Conservation (phyloP, 2,888 invertebrate genomes). For the Pristionchus fissidentatus region DNA sequence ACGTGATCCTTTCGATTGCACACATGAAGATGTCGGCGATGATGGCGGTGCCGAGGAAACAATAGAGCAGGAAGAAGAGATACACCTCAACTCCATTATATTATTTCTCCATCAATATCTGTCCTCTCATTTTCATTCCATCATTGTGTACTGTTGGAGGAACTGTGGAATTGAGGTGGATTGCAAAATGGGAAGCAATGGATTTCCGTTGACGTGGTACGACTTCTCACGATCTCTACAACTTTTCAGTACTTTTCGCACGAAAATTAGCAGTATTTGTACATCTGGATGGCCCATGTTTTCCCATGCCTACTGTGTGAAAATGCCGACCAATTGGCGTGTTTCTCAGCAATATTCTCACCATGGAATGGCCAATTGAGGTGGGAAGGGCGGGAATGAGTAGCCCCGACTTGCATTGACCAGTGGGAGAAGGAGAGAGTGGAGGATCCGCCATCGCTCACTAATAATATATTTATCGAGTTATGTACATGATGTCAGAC, state of each 20-base stretch:
- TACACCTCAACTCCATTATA: slow-evolving; percentile 75
- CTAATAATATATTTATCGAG: too few species aligned
- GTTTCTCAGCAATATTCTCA: background rate
- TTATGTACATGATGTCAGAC: too few species aligned
- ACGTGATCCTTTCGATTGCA: slow-evolving; percentile 80
- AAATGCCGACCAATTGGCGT: background rate
- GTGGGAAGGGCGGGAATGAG: slow-evolving; percentile 3
- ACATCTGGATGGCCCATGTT: too few species aligned
- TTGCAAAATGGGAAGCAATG: too few species aligned
- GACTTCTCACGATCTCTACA: too few species aligned
- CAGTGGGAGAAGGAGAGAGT: background rate
- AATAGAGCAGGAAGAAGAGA: slow-evolving; percentile 79
- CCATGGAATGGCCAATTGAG: background rate
- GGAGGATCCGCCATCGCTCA: background rate
- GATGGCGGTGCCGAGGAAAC: slow-evolving; percentile 80
- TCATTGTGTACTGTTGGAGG: too few species aligned
- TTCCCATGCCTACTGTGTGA: background rate
- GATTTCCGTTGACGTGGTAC: too few species aligned
- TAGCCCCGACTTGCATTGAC: slow-evolving; percentile 5
- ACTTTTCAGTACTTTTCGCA: too few species aligned
- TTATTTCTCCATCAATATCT: too few species aligned
- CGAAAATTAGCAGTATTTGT: too few species aligned
- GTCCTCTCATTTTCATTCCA: too few species aligned
- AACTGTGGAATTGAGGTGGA: too few species aligned
- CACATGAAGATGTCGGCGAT: slow-evolving; percentile 81